Base-by-base conservation (phyloP, 1,140 invertebrate genomes). In the Eciton burchellii region DNA sequence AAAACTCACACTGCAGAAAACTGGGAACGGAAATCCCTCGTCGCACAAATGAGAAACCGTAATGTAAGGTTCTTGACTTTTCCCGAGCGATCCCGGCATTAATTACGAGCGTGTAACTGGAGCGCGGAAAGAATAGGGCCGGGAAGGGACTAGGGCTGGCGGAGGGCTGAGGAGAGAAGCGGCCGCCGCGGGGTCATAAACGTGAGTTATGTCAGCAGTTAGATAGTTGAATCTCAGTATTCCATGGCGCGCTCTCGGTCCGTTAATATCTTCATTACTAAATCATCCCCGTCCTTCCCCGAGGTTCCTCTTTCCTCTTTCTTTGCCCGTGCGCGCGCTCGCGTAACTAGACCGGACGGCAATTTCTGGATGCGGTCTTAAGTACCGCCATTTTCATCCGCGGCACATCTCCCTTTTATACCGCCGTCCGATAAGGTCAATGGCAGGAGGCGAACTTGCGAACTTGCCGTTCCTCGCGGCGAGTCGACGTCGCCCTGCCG, bases 251-350 rank as follows among this genome's bases (percentile, higher is more conserved):
- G 89, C 92, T 91, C 90, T 93, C 84, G 90, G 84, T 91, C 91
- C 90, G 92, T 93, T 93, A 93, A 93, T 93, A 93, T 93, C 92
- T 93, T 93, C 92, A 93, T 93, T 93, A 93, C 92, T 93, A 93
- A 93, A 93, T 93, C 92, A 93, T 93, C 89, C 90, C 90, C 90
- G 70, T 84, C 87, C 86, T 90, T 90, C 87, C 88, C 82, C 89
- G 70, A 63, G 68, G 52, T 82, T 81, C 84, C 57, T 83, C 59
- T 72, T 82, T 81, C 84, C 57, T 83, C 59, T 72, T 63, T 68
- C 47, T 84, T 84, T 68, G 74, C 59, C n/a, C 76, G 35, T 65
- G 21, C 47, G 82, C 68, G 43, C 70, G 29, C 47, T n/a, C 74
- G 62, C 68, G 63, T 70, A 70, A 70, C 47, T 83, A 81, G 57